phyloP scores from a whole-genome alignment of 2,113 vertebrate genomes.

The Pseudonaja textilis region DNA sequence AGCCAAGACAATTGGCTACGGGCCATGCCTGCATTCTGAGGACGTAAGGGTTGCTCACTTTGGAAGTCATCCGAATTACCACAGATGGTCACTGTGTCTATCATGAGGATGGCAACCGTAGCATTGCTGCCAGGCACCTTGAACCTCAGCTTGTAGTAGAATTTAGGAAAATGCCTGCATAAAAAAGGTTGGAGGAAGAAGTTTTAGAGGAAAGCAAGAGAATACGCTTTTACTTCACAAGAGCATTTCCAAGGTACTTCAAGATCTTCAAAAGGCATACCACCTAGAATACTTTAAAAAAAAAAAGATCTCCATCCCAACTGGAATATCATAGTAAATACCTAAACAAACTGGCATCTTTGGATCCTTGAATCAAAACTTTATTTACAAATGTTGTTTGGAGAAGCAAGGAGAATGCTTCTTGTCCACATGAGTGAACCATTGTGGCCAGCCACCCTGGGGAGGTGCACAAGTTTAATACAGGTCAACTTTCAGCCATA shows the following conservation, averaged over 20 bases:
- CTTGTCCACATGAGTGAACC: neutral
- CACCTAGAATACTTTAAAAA: neutral
- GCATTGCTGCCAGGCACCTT: constrained; percentile 73
- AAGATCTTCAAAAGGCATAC: neutral
- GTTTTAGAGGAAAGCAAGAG: neutral
- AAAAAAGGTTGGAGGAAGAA: neutral
- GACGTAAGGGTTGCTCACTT: constrained; percentile 68
- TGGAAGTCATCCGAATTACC: constrained; percentile 81
- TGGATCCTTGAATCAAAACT: neutral
- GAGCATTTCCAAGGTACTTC: neutral
- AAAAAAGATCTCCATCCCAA: neutral
- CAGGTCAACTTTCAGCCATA: neutral
- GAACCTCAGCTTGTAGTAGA: constrained; percentile 84
- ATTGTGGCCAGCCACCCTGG: neutral
- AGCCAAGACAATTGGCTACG: constrained; percentile 82
- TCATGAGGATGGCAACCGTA: constrained; percentile 82
- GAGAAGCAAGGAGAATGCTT: neutral
- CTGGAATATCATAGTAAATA: neutral
- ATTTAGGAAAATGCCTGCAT: constrained; percentile 82
- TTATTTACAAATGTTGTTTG: neutral
- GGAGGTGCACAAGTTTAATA: neutral
- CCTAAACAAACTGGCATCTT: neutral
- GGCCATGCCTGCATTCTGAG: constrained; percentile 56
- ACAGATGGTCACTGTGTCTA: constrained; percentile 86
- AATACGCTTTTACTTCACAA: neutral